phyloP scores from a whole-genome alignment of 2,113 vertebrate genomes.

The Corydoras maculifer region DNA sequence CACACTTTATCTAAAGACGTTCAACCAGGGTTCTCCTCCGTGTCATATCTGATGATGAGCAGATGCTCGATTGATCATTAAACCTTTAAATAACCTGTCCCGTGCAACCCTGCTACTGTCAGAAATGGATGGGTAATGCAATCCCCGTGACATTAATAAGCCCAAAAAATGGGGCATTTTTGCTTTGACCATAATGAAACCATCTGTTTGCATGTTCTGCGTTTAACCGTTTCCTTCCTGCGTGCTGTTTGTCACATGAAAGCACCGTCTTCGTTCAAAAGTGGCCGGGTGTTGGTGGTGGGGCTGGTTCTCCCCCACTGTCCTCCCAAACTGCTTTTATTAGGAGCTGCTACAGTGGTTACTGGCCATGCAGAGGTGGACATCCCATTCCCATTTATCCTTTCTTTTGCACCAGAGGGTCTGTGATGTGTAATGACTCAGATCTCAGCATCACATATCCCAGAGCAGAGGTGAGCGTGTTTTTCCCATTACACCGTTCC shows the following conservation, averaged over 20 bases:
- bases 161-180: constrained; percentile 7
- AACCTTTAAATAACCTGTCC: no score
- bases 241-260: constrained; percentile 34
- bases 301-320: constrained; percentile 3
- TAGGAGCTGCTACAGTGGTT: constrained; percentile 41
- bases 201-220: constrained; percentile 40
- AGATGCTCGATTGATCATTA: no score
- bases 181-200: constrained; percentile 41
- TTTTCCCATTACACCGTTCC: constrained; percentile 46
- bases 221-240: constrained; percentile 38
- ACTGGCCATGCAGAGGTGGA: constrained; percentile 29
- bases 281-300: not conserved
- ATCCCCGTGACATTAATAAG: not conserved
- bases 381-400: constrained; percentile 28
- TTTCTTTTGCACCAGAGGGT: constrained; percentile 22
- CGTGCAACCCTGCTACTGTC: no score
- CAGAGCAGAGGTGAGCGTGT: constrained; percentile 47
- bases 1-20: no score
- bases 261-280: constrained; percentile 7
- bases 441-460: constrained; percentile 6
- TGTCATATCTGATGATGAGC: no score
- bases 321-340: constrained; percentile 37
- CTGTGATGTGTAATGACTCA: constrained; percentile 43
- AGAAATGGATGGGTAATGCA: no score
- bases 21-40: no score